A percentile compares a stretch with the other conserved stretches of the same genome.
Conservation (phyloP, 2,113 vertebrate genomes). For the mouse (Mus musculus) region GRCm39 chr5:132306501-132307000, state of each 20-base stretch:
- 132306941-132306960: background rate
- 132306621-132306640: background rate
- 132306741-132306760: background rate
- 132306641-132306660: background rate
- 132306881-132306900: background rate
- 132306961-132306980: no score
- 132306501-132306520: background rate
- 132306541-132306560: background rate
- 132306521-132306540: background rate
- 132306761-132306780: background rate
- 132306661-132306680: background rate
- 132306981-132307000: background rate
- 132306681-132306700: background rate
- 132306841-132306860: background rate
- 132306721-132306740: background rate
- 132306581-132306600: background rate
- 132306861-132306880: background rate
- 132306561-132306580: background rate
- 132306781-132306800: conserved; percentile 1
- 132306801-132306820: background rate
- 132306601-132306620: background rate
- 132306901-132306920: background rate
- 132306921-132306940: background rate
- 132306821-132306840: background rate
- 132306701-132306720: background rate